Conservation (phyloP, 2,888 invertebrate genomes). For the Cylindroiulus punctatus region DNA sequence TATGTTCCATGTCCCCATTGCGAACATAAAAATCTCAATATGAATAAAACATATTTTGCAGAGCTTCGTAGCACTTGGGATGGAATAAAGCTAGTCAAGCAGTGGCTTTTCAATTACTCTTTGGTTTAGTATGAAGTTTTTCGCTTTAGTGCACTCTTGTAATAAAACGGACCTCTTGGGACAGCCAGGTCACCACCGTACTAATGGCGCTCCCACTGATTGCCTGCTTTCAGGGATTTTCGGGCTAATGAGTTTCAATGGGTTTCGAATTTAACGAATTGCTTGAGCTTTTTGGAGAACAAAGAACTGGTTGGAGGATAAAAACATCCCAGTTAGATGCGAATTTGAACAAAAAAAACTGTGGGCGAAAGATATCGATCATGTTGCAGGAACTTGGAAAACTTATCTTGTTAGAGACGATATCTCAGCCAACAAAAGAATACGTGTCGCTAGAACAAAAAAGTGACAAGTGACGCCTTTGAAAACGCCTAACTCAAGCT, state of each 20-base stretch:
- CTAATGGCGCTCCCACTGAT: background rate
- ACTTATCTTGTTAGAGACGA: background rate
- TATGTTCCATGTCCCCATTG: background rate
- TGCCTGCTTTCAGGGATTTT: background rate
- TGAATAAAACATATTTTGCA: background rate
- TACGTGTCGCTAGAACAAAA: background rate
- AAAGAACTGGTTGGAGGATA: background rate
- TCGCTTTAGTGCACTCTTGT: background rate
- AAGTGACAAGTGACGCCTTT: too few relatives aligned
- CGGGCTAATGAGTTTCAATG: slow-evolving; percentile 12
- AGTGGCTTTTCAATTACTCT: background rate
- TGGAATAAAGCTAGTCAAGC: background rate
- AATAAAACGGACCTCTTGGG: background rate
- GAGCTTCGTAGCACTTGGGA: background rate
- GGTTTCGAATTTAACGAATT: slow-evolving; percentile 5
- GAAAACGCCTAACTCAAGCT: too few relatives aligned
- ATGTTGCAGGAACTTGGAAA: background rate
- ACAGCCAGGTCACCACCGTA: background rate
- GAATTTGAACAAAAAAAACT: background rate
- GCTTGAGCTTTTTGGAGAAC: background rate
- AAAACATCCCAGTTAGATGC: background rate
- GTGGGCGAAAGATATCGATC: background rate
- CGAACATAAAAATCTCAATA: background rate
- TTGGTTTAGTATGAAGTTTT: background rate
- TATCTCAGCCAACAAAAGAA: background rate